Evolutionary conservation across 2,888 invertebrate genomes (phyloP), one percentile per base, ranked within the genome.

Genomic region (Nasonovia ribisnigri): DNA sequence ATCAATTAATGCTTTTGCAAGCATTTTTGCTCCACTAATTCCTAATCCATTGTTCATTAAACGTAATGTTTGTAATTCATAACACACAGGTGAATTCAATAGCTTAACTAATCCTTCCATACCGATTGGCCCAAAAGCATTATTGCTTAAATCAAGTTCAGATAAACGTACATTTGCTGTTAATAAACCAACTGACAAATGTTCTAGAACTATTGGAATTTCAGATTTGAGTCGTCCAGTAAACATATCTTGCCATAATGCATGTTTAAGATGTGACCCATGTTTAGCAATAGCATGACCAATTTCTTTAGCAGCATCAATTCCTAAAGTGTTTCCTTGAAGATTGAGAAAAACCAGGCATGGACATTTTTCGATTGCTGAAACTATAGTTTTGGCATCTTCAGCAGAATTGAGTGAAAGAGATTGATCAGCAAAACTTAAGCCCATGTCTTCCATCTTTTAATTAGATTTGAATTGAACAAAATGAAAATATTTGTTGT

Each of bases 61-160:
- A 84, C 97, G 96, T 0, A 99, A 96, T 95, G 97, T 97, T 96
- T 98, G 96, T 48, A 99, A 96, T 4, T 98, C 97, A 95, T 97
- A 98, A 95, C 99, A 99, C 0, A 98, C 97, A 0, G 97, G 97
- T 87, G 99, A 98, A 95, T 97, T 97, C 84, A 99, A 96, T 43
- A 99, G 96, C 36, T 97, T 97, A 0, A 98, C 98, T 24, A 99
- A 96, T 0, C 99, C 99, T 95, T 97, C 97, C 88, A 99, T 98
- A 51, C 99, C 99, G 95, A 99, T 98, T 0, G 99, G 99, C 0
- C 99, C 99, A 95, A 99, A 98, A 0, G 99, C 99, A 96, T 99
- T 99, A 96, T 99, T 99, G 95, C 99, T 99, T 20, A 99, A 96
- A 95, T 99, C 99, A 24, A 99, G 96, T 93, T 98, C 98, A 0